A percentile compares a stretch with the other conserved stretches of the same genome.
These are phyloP conservation scores for Erythrolamprus reginae DNA, from an alignment of 2,113 vertebrate species.

Conservation along the genomic window DNA sequence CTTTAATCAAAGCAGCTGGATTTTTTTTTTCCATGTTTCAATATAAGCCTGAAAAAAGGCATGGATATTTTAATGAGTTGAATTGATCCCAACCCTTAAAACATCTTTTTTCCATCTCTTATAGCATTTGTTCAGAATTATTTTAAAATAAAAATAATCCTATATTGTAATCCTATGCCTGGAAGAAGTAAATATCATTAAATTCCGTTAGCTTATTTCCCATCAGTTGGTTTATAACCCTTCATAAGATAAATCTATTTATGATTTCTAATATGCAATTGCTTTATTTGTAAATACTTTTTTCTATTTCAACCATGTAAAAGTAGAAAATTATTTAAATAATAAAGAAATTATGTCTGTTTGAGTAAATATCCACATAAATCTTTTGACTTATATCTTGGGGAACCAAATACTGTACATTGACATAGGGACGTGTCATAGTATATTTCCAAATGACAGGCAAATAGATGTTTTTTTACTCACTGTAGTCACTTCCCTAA, in stretches of 20 bases:
- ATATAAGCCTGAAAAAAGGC: neutral
- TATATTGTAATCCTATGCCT: neutral
- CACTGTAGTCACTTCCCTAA: neutral
- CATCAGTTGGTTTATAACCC: neutral
- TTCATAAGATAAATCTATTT: neutral
- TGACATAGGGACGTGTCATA: neutral
- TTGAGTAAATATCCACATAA: neutral
- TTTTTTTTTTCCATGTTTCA: neutral
- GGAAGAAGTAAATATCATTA: neutral
- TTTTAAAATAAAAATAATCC: neutral
- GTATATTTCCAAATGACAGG: neutral
- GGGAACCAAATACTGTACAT: neutral
- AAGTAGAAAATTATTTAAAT: neutral
- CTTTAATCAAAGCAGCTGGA: neutral
- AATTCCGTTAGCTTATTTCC: neutral
- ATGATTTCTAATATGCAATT: neutral
- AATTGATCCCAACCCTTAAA: neutral
- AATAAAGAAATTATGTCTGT: neutral
- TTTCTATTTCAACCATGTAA: neutral
- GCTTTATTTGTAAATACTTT: neutral
- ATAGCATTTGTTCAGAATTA: neutral
- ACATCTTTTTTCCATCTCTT: neutral
- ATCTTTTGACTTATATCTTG: neutral
- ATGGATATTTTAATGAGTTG: neutral
- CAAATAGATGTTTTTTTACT: neutral